Percentiles rank a stretch among this genome's conserved stretches.
phyloP scores from a whole-genome alignment of 35 echinoderm and acorn worm genomes.

The Strongylocentrotus purpuratus region DNA sequence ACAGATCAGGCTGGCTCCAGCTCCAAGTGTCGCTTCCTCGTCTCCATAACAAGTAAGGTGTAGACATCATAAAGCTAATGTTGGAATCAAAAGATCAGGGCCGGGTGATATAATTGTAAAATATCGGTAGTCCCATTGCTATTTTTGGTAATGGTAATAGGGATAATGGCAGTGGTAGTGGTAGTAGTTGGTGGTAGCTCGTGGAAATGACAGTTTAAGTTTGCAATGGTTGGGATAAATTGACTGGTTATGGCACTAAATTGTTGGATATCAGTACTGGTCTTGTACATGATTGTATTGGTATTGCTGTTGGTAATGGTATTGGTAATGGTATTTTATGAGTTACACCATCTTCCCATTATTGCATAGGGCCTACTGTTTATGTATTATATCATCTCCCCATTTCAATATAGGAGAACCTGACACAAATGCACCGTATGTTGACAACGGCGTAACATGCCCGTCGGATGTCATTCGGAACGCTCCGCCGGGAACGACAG shows the following conservation, averaged over 20 bases:
- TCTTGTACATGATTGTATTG: too few relatives aligned
- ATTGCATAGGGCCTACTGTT: not conserved
- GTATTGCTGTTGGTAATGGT: too few relatives aligned
- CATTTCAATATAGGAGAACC: not conserved
- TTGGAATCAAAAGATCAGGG: not conserved
- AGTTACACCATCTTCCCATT: too few relatives aligned
- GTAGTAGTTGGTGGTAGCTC: too few relatives aligned
- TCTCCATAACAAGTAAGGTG: not conserved
- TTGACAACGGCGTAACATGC: not conserved
- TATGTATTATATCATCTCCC: not conserved
- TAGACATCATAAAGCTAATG: not conserved
- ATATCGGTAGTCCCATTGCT: too few relatives aligned
- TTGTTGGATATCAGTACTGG: too few relatives aligned
- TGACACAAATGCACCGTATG: not conserved
- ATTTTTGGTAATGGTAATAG: too few relatives aligned
- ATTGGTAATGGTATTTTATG: too few relatives aligned
- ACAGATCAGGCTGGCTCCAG: not conserved
- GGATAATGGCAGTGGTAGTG: too few relatives aligned
- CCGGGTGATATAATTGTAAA: not conserved
- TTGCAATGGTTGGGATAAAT: too few relatives aligned
- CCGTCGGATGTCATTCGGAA: not conserved
- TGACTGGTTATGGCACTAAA: too few relatives aligned
- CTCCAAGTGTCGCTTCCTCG: conserved; percentile 17
- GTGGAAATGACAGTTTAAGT: too few relatives aligned
- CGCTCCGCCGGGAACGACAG: not conserved